Evolutionary conservation across 2,888 invertebrate species (phyloP), one percentile per base, ranked within the genome.

Genomic region (Pheosia tremula): DNA sequence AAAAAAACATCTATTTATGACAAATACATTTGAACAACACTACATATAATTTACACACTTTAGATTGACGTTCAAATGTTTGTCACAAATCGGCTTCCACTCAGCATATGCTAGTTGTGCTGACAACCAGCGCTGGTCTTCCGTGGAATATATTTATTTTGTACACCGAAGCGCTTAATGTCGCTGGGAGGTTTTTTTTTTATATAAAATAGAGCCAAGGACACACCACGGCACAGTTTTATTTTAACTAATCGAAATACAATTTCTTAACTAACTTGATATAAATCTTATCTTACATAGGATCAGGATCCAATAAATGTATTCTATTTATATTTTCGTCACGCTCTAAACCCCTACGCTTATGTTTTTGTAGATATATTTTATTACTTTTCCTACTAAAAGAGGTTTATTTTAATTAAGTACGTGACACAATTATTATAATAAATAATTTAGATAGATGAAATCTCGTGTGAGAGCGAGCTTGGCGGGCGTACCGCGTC

Each of bases 371-470:
- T 24, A 4, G 59, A 67, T 57, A 60, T 45, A 58, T 37, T 24
- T 24, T 53, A 50, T 50, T 47, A 52, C 56, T 45, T 60, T 56
- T 55, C 62, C 37, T 47, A 6, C 50, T 24, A 41, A 63, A 64
- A 67, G 61, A 71, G 65, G 53, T 38, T 13, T 13, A 50, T 55
- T 67, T 69, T 63, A 53, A 72, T 71, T 67, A 62, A 60, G 38
- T 64, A 64, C 66, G 68, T 67, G 69, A 67, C 63, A 50, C 67
- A 67, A 39, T 55, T 39, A 72, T 74, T 74, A 66, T 56, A 58
- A 65, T 55, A 65, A 62, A 63, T 64, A 62, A 62, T 61, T 61
- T 47, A 57, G 53, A 56, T 57, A 55, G 60, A 60, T 61, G 53
- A 60, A 61, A 49, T 60, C 9, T 39, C 53, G 41, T 45, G 38